phyloP scores from a whole-genome alignment of 1,140 invertebrate genomes.

The Drosophila dunni region DNA sequence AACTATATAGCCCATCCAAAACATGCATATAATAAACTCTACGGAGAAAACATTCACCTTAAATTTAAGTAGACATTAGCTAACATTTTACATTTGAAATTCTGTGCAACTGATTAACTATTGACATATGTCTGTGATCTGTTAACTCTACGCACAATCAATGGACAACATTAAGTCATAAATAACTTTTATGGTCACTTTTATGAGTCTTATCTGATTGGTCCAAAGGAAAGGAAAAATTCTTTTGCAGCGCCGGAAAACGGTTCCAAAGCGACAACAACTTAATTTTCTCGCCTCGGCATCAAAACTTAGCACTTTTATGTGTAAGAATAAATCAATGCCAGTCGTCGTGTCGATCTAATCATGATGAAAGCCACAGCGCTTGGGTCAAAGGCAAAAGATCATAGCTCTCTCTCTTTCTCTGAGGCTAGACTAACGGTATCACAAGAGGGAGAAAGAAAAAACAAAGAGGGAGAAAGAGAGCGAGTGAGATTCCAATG shows the following conservation, averaged over 20 bases:
- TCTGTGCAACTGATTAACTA: constrained; percentile 51
- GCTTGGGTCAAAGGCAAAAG: constrained; percentile 73
- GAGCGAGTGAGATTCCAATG: constrained; percentile 29
- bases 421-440: constrained; percentile 55
- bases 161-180: constrained; percentile 51
- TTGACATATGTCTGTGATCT: constrained; percentile 58
- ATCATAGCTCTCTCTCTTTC: constrained; percentile 34
- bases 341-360: constrained; percentile 42
- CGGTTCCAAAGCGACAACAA: constrained; percentile 56
- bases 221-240: constrained; percentile 11
- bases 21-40: background rate
- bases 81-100: constrained; percentile 1
- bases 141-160: constrained; percentile 57
- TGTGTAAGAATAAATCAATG: constrained; percentile 72
- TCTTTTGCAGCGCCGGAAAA: constrained; percentile 1
- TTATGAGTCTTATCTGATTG: constrained; percentile 67
- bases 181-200: constrained; percentile 72
- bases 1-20: background rate
- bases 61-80: background rate
- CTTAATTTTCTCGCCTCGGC: constrained; percentile 79
- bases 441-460: constrained; percentile 18
- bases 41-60: constrained; percentile 17
- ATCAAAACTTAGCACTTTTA: constrained; percentile 60
- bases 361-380: constrained; percentile 63
- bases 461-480: background rate